Evolutionary conservation across 2,888 invertebrate genomes (phyloP).

Genomic region (Cancer borealis): DNA sequence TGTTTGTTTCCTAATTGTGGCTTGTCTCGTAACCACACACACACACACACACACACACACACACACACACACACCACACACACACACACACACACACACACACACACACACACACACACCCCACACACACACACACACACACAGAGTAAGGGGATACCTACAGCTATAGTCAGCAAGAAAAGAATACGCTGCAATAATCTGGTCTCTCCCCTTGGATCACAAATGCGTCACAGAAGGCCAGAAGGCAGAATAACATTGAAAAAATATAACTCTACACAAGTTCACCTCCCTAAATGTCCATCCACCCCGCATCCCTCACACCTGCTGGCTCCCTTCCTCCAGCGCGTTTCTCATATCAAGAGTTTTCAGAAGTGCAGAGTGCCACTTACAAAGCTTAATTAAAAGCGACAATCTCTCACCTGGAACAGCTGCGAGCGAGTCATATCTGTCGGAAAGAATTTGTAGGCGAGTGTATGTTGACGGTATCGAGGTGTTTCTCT

Average conservation of each 20-base stretch:
- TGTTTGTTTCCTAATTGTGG: neutral
- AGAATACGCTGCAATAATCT: neutral
- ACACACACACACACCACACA: too few species aligned
- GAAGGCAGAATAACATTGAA: too few species aligned
- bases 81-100: too few species aligned
- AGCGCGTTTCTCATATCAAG: neutral
- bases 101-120: too few species aligned
- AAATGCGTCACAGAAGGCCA: too few species aligned
- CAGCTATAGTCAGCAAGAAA: neutral
- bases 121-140: too few species aligned
- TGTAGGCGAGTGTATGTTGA: neutral
- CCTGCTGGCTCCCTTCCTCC: neutral
- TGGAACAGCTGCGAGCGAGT: neutral
- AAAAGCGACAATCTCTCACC: neutral
- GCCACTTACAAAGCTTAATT: neutral
- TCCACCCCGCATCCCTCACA: too few species aligned
- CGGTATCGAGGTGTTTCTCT: slow-evolving; percentile 20
- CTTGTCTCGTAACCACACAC: neutral
- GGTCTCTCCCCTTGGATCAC: too few species aligned
- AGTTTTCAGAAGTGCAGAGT: neutral
- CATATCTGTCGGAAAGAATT: slow-evolving; percentile 6
- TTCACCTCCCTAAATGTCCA: too few species aligned
- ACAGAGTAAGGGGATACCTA: too few species aligned
- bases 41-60: neutral
- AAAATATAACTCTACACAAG: too few species aligned